Percentiles rank a stretch among this genome's conserved stretches.
These are phyloP conservation scores for Panthera uncia DNA, from an alignment of 2,113 vertebrate genomes.

Conservation along the genomic window DNA sequence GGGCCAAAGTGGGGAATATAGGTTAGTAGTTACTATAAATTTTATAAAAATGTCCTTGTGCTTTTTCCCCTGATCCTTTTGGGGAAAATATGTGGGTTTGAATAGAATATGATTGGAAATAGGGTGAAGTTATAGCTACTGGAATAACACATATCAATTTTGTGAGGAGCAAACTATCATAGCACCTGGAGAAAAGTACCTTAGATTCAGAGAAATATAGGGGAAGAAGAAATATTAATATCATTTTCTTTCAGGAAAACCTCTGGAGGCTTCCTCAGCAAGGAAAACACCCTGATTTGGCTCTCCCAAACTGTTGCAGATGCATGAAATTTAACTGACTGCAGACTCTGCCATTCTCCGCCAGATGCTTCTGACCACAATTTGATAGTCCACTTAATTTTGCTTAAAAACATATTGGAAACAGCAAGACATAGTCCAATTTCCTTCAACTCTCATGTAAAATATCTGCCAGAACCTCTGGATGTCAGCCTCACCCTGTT, in stretches of 20 bases:
- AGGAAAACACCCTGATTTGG: background rate
- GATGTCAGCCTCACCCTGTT: background rate
- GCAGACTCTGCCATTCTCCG: background rate
- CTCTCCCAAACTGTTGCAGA: background rate
- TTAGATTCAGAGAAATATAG: background rate
- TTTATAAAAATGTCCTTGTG: background rate
- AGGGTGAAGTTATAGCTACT: background rate
- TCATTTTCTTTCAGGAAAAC: background rate
- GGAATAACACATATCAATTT: background rate
- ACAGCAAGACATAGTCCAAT: background rate
- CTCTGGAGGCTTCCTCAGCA: background rate
- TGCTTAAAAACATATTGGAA: background rate
- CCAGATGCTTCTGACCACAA: background rate
- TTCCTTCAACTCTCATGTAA: background rate
- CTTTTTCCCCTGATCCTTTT: fast-evolving
- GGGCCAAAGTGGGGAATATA: background rate
- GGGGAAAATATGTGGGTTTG: background rate
- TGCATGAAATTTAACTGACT: background rate
- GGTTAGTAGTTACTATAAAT: background rate
- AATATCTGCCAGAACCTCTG: background rate
- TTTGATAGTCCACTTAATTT: background rate
- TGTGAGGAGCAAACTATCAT: background rate
- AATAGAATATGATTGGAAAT: background rate
- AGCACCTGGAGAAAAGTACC: fast-evolving
- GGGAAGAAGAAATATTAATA: background rate